These are phyloP conservation scores for Oxystoma pomonae DNA, from an alignment of 2,888 invertebrate genomes.

Conservation along the genomic window DNA sequence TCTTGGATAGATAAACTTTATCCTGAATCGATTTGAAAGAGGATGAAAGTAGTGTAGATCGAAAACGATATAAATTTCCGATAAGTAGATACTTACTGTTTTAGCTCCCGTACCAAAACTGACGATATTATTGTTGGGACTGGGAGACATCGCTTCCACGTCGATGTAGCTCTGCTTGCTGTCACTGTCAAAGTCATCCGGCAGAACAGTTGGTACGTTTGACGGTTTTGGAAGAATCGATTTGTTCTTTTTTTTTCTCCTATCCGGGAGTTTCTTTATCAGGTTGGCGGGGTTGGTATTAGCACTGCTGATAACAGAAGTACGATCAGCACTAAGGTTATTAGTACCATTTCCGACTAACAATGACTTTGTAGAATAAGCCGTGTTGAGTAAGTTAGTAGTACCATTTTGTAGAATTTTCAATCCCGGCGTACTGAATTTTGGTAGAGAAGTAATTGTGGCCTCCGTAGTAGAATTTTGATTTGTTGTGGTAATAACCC, in stretches of 20 bases:
- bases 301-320: neutral
- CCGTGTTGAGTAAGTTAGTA: neutral
- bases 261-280: conserved; percentile 33
- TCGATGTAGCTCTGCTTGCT: neutral
- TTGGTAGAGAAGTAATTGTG: no score
- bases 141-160: neutral
- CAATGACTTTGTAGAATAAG: conserved; percentile 10
- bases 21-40: no score
- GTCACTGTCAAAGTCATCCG: neutral
- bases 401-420: neutral
- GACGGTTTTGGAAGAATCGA: neutral
- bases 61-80: neutral
- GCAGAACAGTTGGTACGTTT: neutral
- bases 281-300: neutral
- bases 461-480: neutral
- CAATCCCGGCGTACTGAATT: neutral
- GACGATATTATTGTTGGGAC: neutral
- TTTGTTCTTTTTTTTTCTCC: conserved; percentile 28
- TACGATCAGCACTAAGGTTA: neutral
- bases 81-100: neutral
- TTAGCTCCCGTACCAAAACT: neutral
- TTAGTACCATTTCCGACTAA: conserved; percentile 24
- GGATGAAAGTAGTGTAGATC: no score
- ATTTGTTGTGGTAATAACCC: neutral
- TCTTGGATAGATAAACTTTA: no score